Base-by-base conservation (phyloP, 2,797 vertebrate genomes). In the Heterohyrax brucei region DNA sequence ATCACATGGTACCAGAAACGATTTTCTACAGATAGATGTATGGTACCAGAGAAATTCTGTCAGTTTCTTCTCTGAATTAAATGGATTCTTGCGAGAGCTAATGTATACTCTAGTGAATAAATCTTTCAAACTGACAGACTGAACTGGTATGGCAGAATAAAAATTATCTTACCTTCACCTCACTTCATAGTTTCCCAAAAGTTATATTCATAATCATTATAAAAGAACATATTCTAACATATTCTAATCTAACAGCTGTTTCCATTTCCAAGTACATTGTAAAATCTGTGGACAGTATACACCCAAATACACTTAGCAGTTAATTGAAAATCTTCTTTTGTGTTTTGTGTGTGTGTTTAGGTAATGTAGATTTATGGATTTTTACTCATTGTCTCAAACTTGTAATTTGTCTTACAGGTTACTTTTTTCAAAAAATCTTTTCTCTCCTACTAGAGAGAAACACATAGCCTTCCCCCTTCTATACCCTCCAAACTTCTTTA, bases 301-400 rank as follows among this genome's bases (percentile, higher is more conserved):
- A 28, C 14, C 53, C 28, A 50, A 85, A 72, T 3, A 64, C 6
- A 59, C 39, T 59, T 21, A 48, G 22, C 0, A 61, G 24, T 33
- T 82, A 50, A 85, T 3, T 50, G 39, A 82, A 73, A 79, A 18
- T 59, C 73, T 5, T 66, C 4, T 66, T 1, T 10, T n/a, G 26
- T 39, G 56, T 68, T 30, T 19, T 88, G 3, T 75, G 50, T 30
- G 3, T 75, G 50, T 30, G 4, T 75, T 87, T 96, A 96, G 84
- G 75, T 91, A 88, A 90, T 80, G 6, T 24, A 91, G 56, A 28
- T 81, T 81, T 1, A 66, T 73, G 73, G 10, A 10, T 83, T 33
- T 53, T 95, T 85, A 21, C 73, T 87, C 95, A 86, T 3, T 76
- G 21, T 62, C 64, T n/a, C 3, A 33, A 59, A 89, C 44, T 53